phyloP scores from a whole-genome alignment of 92 coral and sea anemone species.

The Phenganax stokvisi region DNA sequence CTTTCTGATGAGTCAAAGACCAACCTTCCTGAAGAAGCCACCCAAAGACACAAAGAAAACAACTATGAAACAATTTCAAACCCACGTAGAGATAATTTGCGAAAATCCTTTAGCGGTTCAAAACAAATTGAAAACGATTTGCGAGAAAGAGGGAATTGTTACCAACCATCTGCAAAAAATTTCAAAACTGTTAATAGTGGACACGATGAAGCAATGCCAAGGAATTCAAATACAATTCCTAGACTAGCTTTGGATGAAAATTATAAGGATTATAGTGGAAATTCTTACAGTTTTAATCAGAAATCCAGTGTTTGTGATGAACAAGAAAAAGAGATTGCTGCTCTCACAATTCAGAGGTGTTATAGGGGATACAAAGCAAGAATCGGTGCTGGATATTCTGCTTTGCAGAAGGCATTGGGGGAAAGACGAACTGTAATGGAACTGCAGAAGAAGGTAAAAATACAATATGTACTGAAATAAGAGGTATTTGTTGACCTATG shows the following conservation, averaged over 20 bases:
- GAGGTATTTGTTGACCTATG: too few relatives aligned
- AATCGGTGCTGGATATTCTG: conserved; percentile 53
- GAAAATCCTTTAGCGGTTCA: not conserved
- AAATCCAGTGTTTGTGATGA: not conserved
- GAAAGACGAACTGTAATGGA: conserved; percentile 51
- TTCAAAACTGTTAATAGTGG: not conserved
- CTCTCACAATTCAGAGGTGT: conserved; percentile 80
- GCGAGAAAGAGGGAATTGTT: not conserved
- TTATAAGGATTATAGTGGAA: not conserved
- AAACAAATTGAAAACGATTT: conserved; percentile 5
- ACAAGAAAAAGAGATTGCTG: conserved; percentile 48
- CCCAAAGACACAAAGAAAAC: conserved; percentile 8
- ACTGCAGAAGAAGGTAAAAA: conserved; percentile 52
- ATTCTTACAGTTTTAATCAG: conserved; percentile 1
- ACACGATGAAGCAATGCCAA: not conserved
- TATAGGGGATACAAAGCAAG: conserved; percentile 74
- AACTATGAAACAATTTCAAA: not conserved
- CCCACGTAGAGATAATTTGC: not conserved
- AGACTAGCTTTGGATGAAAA: not conserved
- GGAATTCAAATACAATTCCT: not conserved
- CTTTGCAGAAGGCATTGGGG: conserved; percentile 58
- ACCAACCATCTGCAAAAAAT: not conserved
- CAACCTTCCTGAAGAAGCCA: not conserved
- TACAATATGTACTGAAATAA: not conserved
- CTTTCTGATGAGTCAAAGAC: conserved; percentile 21